A percentile compares a stretch with the other conserved stretches of the same genome.
These are phyloP conservation scores for Hyperoodon ampullatus DNA, from an alignment of 2,113 vertebrate species.

Conservation along the genomic window DNA sequence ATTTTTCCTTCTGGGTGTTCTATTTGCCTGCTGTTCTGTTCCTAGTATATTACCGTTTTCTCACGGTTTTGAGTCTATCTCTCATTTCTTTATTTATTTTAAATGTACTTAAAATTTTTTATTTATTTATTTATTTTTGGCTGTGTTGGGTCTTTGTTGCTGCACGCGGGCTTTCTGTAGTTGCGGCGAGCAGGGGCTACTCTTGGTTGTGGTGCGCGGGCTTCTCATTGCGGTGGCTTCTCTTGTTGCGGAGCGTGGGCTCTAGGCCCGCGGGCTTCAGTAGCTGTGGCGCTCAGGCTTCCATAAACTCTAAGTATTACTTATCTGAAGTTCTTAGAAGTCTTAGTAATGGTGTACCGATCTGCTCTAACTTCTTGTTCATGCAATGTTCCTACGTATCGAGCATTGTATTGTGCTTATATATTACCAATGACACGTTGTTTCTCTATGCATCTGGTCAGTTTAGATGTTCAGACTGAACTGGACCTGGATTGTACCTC, in stretches of 20 bases:
- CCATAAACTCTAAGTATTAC: not conserved
- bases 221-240: too few species aligned
- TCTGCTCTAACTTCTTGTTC: not conserved
- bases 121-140: too few species aligned
- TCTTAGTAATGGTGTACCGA: not conserved
- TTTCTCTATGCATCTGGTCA: not conserved
- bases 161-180: too few species aligned
- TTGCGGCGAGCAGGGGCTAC: too few species aligned
- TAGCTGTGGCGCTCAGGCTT: too few species aligned
- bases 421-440: not conserved
- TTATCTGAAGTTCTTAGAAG: not conserved
- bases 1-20: not conserved
- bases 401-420: too few species aligned
- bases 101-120: too few species aligned
- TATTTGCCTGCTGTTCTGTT: not conserved
- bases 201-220: too few species aligned
- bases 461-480: not conserved
- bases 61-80: not conserved
- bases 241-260: too few species aligned
- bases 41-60: not conserved
- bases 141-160: too few species aligned
- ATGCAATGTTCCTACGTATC: not conserved
- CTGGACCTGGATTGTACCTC: too few species aligned
- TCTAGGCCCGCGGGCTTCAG: too few species aligned
- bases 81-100: not conserved